Evolutionary conservation across 2,797 vertebrate genomes (phyloP).

Genomic region (Amblyopsis hoosieri): DNA sequence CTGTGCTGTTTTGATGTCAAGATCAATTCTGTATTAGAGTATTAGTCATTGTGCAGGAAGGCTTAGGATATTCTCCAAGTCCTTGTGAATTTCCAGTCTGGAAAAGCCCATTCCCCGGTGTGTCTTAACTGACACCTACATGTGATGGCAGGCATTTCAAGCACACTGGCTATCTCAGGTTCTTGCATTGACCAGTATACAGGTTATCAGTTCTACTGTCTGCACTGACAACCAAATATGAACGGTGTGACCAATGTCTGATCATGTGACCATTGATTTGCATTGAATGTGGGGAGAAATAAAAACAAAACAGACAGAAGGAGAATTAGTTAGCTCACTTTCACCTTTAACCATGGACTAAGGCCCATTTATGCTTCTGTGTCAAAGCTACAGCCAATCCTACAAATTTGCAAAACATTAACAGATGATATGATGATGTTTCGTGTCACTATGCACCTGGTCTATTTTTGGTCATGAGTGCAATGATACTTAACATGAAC

Average conservation of each 20-base stretch:
- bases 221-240: too few species aligned
- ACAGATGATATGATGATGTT: conserved; percentile 42
- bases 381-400: conserved; percentile 18
- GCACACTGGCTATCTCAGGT: too few species aligned
- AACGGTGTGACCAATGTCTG: too few species aligned
- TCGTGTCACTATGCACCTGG: conserved; percentile 21
- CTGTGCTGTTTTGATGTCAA: conserved; percentile 38
- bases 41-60: conserved; percentile 57
- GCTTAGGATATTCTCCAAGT: conserved; percentile 66
- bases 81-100: conserved; percentile 59
- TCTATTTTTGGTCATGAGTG: conserved; percentile 24
- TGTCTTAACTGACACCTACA: conserved; percentile 29
- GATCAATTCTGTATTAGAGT: conserved; percentile 59
- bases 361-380: too few species aligned
- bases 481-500: conserved; percentile 17
- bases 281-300: background rate
- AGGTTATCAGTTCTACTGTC: too few species aligned
- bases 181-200: too few species aligned
- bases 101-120: conserved; percentile 27
- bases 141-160: conserved; percentile 19
- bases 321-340: too few species aligned
- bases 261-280: too few species aligned
- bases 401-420: conserved; percentile 40
- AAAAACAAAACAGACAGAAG: too few species aligned
- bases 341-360: too few species aligned